Conservation (phyloP, 37 sponge, comb jelly and placozoan genomes). For the Beroe ovata region DNA sequence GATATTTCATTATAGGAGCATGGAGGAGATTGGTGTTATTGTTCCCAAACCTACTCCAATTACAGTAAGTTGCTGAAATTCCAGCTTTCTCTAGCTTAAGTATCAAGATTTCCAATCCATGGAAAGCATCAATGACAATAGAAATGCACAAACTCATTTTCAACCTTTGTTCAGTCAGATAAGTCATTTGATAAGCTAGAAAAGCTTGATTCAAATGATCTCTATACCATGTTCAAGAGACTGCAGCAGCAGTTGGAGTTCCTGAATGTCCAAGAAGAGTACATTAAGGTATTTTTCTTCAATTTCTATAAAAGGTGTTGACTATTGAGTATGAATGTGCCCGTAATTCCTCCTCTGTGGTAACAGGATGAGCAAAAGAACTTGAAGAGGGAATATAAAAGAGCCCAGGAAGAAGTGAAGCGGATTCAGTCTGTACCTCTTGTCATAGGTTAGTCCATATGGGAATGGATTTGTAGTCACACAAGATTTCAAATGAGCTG, state of each 20-base stretch:
- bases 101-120: too few species aligned
- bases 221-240: constrained; percentile 87
- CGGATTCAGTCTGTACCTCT: constrained; percentile 98
- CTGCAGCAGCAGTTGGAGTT: constrained; percentile 92
- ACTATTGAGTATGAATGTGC: too few species aligned
- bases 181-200: constrained; percentile 61
- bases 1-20: neutral
- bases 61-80: constrained; percentile 17
- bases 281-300: constrained; percentile 75
- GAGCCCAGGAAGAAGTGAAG: constrained; percentile 81
- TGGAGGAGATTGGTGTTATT: constrained; percentile 64
- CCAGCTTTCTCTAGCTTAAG: too few species aligned
- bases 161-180: constrained; percentile 46
- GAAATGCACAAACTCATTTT: too few species aligned
- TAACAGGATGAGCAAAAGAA: constrained; percentile 96
- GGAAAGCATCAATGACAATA: too few species aligned
- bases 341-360: too few species aligned
- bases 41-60: constrained; percentile 62
- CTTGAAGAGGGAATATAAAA: constrained; percentile 81
- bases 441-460: constrained; percentile 81
- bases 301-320: too few species aligned
- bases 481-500: too few species aligned
- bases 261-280: constrained; percentile 97
- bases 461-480: too few species aligned
- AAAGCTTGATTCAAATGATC: constrained; percentile 70